phyloP scores from a whole-genome alignment of 2,113 vertebrate species.

The Ifrita kowaldi region DNA sequence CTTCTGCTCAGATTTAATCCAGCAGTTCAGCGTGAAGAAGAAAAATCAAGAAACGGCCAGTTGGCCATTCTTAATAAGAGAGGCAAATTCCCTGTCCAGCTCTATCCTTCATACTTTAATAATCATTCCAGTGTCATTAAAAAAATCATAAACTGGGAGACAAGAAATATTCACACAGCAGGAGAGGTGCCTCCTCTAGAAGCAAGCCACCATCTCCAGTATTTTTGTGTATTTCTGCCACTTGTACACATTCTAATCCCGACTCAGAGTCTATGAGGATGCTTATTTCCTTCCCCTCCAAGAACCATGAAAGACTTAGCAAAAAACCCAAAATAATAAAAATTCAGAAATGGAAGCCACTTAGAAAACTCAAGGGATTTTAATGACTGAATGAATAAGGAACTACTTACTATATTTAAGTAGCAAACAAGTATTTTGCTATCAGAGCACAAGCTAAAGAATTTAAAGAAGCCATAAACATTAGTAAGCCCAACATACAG shows the following conservation, averaged over 20 bases:
- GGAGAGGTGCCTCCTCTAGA: not conserved
- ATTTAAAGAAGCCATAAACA: constrained; percentile 35
- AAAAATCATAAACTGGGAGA: not conserved
- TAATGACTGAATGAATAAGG: constrained; percentile 40
- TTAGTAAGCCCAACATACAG: constrained; percentile 30
- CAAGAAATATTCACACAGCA: not conserved
- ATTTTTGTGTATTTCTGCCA: not conserved
- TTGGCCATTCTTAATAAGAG: fast-evolving
- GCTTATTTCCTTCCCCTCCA: not conserved
- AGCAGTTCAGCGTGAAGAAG: not conserved
- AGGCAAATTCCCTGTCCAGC: not conserved
- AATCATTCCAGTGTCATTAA: not conserved
- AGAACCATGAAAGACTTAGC: not conserved
- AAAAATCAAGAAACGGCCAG: not conserved
- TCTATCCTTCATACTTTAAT: not conserved
- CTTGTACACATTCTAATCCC: not conserved
- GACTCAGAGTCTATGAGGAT: not conserved
- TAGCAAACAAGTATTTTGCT: constrained; percentile 43
- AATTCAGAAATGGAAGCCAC: constrained; percentile 44
- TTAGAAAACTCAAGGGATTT: constrained; percentile 59
- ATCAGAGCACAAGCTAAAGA: constrained; percentile 12
- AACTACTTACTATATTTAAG: constrained; percentile 15
- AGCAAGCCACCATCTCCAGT: not conserved
- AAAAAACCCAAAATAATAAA: not conserved
- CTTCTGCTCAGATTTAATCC: not conserved